phyloP scores from a whole-genome alignment of 2,888 invertebrate species.

The Blastobasis adustella region DNA sequence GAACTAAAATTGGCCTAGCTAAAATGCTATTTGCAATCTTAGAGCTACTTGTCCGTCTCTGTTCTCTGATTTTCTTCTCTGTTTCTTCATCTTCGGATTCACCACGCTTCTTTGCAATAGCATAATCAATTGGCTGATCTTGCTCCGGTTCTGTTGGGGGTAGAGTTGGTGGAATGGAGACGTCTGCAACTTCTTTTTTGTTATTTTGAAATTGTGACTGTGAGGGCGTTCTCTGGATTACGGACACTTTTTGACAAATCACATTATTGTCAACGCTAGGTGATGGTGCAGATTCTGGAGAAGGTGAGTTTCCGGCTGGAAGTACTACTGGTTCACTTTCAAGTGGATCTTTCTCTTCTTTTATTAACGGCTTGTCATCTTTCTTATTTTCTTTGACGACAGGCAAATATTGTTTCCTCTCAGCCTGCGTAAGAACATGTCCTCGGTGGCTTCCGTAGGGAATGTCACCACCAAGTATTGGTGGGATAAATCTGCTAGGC shows the following conservation, averaged over 20 bases:
- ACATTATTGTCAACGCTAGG: constrained; percentile 80
- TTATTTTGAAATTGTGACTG: constrained; percentile 64
- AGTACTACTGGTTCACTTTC: constrained; percentile 78
- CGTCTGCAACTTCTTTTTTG: constrained; percentile 64
- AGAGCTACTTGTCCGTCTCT: constrained; percentile 79
- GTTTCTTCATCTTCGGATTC: constrained; percentile 80
- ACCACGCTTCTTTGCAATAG: constrained; percentile 86
- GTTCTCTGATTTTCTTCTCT: constrained; percentile 80
- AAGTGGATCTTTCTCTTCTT: constrained; percentile 78
- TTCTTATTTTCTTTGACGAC: constrained; percentile 70
- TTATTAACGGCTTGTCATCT: constrained; percentile 70
- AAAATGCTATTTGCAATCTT: constrained; percentile 77
- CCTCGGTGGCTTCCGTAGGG: constrained; percentile 86
- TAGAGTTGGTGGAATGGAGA: constrained; percentile 66
- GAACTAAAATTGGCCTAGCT: constrained; percentile 68
- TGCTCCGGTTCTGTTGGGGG: constrained; percentile 79
- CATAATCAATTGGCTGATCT: constrained; percentile 92
- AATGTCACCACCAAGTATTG: constrained; percentile 86
- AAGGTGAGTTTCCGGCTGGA: constrained; percentile 63
- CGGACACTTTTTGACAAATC: constrained; percentile 82
- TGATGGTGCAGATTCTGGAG: constrained; percentile 74
- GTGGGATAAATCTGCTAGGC: constrained; percentile 82
- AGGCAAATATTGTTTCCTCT: constrained; percentile 85
- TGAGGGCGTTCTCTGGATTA: constrained; percentile 87
- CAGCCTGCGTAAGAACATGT: constrained; percentile 86